Evolutionary conservation across 2,797 vertebrate genomes (phyloP).

Genomic region (Parotocinclus haroldoi): DNA sequence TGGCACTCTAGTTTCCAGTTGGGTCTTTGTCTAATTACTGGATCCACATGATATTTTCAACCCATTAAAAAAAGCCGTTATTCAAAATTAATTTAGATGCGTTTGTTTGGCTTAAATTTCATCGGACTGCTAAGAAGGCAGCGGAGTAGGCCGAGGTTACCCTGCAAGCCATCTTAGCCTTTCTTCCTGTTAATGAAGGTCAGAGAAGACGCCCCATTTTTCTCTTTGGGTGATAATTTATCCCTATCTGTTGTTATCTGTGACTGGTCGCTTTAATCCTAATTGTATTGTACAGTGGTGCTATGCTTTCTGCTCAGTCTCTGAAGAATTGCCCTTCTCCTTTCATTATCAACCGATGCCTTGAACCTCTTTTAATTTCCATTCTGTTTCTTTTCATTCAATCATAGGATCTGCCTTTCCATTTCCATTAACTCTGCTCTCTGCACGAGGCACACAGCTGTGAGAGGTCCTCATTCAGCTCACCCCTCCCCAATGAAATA

Average conservation of each 20-base stretch:
- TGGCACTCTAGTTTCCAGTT: background rate
- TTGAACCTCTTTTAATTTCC: conserved; percentile 69
- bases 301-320: conserved; percentile 68
- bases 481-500: conserved; percentile 45
- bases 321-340: conserved; percentile 73
- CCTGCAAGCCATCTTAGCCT: conserved; percentile 57
- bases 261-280: conserved; percentile 79
- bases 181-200: conserved; percentile 77
- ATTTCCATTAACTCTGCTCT: conserved; percentile 51
- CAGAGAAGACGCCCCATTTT: conserved; percentile 76
- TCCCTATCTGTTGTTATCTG: conserved; percentile 79
- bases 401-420: conserved; percentile 53
- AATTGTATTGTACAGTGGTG: conserved; percentile 84
- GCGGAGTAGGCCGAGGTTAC: conserved; percentile 63
- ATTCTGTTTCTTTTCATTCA: conserved; percentile 60
- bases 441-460: conserved; percentile 36
- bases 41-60: too few species aligned
- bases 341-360: conserved; percentile 71
- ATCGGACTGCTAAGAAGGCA: conserved; percentile 46
- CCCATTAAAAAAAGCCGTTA: background rate
- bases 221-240: conserved; percentile 77
- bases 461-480: conserved; percentile 28
- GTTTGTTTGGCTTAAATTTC: conserved; percentile 37
- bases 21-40: too few species aligned
- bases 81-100: conserved; percentile 22